These are phyloP conservation scores for Sisyra terminalis DNA, from an alignment of 2,888 invertebrate genomes.

Conservation along the genomic window DNA sequence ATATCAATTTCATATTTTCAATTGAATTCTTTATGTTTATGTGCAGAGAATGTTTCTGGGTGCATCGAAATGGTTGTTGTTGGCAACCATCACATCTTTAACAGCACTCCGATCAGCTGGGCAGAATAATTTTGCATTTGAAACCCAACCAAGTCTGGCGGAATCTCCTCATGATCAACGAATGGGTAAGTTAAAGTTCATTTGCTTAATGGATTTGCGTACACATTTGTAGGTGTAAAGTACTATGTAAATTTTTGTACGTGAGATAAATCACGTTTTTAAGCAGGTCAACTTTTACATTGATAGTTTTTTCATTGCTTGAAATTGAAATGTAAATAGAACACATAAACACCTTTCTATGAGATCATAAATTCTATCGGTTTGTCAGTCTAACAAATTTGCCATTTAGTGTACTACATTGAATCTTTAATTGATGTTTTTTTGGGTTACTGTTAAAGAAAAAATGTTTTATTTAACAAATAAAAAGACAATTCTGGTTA, in stretches of 20 bases:
- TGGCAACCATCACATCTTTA: slow-evolving; percentile 30
- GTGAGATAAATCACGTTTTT: background rate
- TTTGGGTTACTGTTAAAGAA: too few relatives aligned
- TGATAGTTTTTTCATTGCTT: background rate
- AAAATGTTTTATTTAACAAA: too few relatives aligned
- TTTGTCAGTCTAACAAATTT: too few relatives aligned
- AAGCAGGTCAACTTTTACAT: background rate
- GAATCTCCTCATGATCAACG: background rate
- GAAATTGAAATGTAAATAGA: too few relatives aligned
- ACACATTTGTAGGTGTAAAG: background rate
- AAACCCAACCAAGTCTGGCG: background rate
- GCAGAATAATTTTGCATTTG: slow-evolving; percentile 17
- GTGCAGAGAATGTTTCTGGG: slow-evolving; percentile 12
- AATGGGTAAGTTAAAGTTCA: background rate
- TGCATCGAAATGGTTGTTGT: slow-evolving; percentile 35
- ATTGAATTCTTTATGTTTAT: background rate
- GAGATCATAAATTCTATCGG: too few relatives aligned
- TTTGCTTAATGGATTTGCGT: too few relatives aligned
- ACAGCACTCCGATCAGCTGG: slow-evolving; percentile 36
- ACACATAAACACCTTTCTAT: too few relatives aligned
- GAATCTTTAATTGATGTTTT: too few relatives aligned
- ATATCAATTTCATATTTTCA: too few relatives aligned
- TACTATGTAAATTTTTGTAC: background rate
- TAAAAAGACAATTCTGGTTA: too few relatives aligned
- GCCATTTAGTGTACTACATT: too few relatives aligned